These are phyloP conservation scores for Fistularia commersonii DNA, from an alignment of 2,797 vertebrate genomes.

Conservation along the genomic window DNA sequence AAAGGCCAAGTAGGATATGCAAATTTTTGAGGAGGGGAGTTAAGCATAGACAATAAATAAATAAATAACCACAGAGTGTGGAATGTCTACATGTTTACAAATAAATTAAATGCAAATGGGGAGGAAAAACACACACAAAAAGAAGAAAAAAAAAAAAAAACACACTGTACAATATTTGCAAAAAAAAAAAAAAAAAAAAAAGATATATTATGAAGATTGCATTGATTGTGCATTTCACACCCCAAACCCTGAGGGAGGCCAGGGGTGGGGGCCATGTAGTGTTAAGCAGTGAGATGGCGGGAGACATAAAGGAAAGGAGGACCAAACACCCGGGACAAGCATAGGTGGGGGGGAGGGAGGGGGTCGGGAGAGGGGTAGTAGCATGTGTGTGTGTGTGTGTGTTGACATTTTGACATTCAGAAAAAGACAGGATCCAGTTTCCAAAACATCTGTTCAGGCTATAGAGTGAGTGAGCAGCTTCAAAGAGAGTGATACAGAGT, in stretches of 20 bases:
- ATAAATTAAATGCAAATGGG: slow-evolving; percentile 88
- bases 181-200: slow-evolving; percentile 9
- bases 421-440: slow-evolving; percentile 74
- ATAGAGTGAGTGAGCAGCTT: slow-evolving; percentile 83
- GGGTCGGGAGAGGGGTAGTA: background rate
- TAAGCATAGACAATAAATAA: slow-evolving; percentile 90
- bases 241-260: slow-evolving; percentile 77
- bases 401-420: slow-evolving; percentile 78
- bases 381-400: slow-evolving; percentile 18
- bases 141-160: slow-evolving; percentile 33
- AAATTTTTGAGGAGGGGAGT: slow-evolving; percentile 58
- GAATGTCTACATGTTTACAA: slow-evolving; percentile 85
- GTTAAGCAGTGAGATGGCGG: slow-evolving; percentile 80
- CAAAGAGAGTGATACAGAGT: slow-evolving; percentile 68
- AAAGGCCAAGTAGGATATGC: slow-evolving; percentile 71
- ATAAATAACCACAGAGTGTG: slow-evolving; percentile 95
- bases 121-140: slow-evolving; percentile 60
- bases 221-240: slow-evolving; percentile 96
- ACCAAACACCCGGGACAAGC: slow-evolving; percentile 33
- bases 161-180: slow-evolving; percentile 83
- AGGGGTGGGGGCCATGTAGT: slow-evolving; percentile 69
- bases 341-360: slow-evolving; percentile 21
- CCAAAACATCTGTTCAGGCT: slow-evolving; percentile 81
- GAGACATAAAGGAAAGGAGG: slow-evolving; percentile 47
- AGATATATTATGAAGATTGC: slow-evolving; percentile 81